Percentiles rank a stretch among this genome's conserved stretches.
Conservation (phyloP, 2,888 invertebrate genomes). For the Sesamia inferens region DNA sequence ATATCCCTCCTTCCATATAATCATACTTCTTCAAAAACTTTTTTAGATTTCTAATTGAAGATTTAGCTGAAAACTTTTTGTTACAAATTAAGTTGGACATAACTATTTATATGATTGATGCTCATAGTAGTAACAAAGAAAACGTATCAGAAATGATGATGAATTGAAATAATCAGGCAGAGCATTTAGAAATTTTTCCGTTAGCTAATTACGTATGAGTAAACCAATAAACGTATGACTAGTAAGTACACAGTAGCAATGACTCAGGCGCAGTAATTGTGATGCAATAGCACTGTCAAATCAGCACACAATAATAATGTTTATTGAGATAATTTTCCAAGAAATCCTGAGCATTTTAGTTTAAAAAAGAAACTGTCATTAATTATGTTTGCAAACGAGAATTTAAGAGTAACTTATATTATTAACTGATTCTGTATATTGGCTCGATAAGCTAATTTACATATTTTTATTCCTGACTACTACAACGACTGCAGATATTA, state of each 20-base stretch:
- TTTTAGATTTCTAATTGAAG: neutral
- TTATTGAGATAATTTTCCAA: conserved; percentile 17
- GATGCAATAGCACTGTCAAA: conserved; percentile 18
- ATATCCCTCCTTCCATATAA: too few relatives aligned
- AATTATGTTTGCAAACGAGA: conserved; percentile 2
- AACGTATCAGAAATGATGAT: neutral
- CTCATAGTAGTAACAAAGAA: neutral
- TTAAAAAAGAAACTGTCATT: conserved; percentile 30
- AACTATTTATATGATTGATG: neutral
- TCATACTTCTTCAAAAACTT: too few relatives aligned
- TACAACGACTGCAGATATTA: neutral
- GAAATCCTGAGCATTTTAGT: conserved; percentile 20
- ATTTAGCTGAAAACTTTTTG: neutral
- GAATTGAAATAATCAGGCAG: too few relatives aligned
- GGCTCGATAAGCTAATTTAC: neutral
- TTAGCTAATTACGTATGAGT: conserved; percentile 12
- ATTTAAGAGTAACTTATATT: neutral
- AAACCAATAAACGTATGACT: conserved; percentile 22
- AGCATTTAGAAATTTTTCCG: too few relatives aligned
- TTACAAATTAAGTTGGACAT: neutral
- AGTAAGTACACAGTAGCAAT: conserved; percentile 14
- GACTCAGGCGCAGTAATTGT: conserved; percentile 19
- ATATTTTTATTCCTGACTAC: neutral
- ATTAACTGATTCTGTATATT: neutral
- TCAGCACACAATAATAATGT: conserved; percentile 7